Conservation (phyloP, 2,797 vertebrate genomes). For the Tokudaia muenninki region DNA sequence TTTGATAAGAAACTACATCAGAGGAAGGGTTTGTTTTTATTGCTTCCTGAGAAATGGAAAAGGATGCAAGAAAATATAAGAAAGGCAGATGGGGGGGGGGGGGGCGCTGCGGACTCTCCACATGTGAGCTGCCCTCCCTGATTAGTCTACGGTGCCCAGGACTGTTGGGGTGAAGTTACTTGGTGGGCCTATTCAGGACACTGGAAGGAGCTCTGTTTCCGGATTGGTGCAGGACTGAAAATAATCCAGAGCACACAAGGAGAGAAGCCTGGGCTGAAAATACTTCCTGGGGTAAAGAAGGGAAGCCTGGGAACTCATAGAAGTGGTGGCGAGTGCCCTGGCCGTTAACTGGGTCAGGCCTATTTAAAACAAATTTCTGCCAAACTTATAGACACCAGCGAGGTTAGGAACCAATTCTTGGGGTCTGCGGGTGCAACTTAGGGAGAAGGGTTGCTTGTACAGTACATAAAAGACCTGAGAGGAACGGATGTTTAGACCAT, state of each 20-base stretch:
- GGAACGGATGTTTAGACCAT: neutral
- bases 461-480: neutral
- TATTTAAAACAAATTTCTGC: neutral
- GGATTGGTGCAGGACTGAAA: neutral
- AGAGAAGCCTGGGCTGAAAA: neutral
- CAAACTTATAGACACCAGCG: neutral
- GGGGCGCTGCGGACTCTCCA: fast-evolving
- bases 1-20: neutral
- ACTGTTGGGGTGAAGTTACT: neutral
- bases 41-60: neutral
- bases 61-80: neutral
- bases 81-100: neutral
- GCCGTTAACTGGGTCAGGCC: neutral
- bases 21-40: neutral
- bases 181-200: neutral
- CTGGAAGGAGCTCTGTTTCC: neutral
- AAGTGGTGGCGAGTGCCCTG: fast-evolving
- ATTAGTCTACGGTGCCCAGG: neutral
- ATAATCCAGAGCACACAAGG: neutral
- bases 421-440: neutral
- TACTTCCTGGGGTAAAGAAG: neutral
- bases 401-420: neutral
- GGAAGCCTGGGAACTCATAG: neutral
- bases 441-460: neutral
- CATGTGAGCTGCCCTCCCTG: neutral